Base-by-base conservation (phyloP, 2,113 vertebrate species). In the Pseudolaguvia tuberculata region DNA sequence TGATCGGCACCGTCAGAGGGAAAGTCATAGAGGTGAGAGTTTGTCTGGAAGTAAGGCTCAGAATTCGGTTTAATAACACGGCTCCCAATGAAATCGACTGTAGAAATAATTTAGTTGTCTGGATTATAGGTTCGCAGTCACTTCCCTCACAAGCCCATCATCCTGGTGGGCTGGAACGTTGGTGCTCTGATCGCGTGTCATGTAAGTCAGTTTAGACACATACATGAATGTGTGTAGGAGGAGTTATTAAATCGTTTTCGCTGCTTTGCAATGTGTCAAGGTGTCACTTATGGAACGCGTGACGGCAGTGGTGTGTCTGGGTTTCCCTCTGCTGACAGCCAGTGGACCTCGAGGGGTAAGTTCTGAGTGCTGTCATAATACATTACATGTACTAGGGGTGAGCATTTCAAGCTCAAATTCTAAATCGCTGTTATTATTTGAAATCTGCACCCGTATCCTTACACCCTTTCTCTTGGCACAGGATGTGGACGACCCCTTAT, bases 401-500 rank as follows among this genome's bases (percentile, higher is more conserved):
- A 6, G 31, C 31, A 35, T 35, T 35, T 35, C 31, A 35, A 35
- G 31, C 31, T 4, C 3, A 35, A 4, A 35, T 6, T 35, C 3
- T 35, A 35, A 35, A 35, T 35, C 31, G 31, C 31, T 35, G 31
- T 35, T 4, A 35, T n/a, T n/a, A n/a, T n/a, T n/a, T n/a, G n/a
- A n/a, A n/a, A n/a, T n/a, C n/a, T n/a, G n/a, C n/a, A n/a, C n/a
- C n/a, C n/a, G n/a, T n/a, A n/a, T n/a, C n/a, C n/a, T n/a, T n/a
- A n/a, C n/a, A n/a, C n/a, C 8, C 13, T 66, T 29, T 78, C 52
- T 5, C 73, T 56, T 13, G 75, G 70, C 72, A 39, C 82, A 99
- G 96, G 97, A 99, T 59, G 93, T 99, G 52, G 97, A 99, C 1
- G 97, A 99, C 47, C 94, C 95, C 0, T 89, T 99, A n/a, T 90